Evolutionary conservation across 2,113 vertebrate species (phyloP), one percentile per base, ranked within the genome.

Genomic region (Catharus fuscescens): DNA sequence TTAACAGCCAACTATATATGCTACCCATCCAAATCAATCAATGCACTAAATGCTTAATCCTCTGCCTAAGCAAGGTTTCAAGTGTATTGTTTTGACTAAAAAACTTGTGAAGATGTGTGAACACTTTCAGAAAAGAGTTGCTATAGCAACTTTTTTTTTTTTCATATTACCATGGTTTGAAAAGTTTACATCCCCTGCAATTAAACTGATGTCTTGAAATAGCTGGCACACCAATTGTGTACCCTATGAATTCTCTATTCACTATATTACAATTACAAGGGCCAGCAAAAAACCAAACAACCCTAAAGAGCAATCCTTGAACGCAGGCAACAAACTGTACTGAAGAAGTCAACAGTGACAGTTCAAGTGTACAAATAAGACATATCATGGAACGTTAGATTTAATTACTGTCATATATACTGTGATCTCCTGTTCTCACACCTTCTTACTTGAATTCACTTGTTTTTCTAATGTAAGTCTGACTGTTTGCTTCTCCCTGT

Each of bases 91-190:
- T 92, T 83, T 83, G 60, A 88, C 52, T 78, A 74, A 93, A 87
- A 78, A 38, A 18, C 76, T 77, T 62, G 28, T 57, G 23, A 96
- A 92, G 50, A 86, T 19, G 20, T 18, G 76, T 53, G 24, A 79
- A 88, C 10, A 34, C 54, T 93, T 71, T 80, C 47, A 38, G 73
- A 50, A 66, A 3, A 45, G 53, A 85, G 92, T 94, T 95, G 92
- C 96, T 92, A 94, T 78, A 88, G 86, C 71, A 95, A 95, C 82
- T 74, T 85, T 50, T 53, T 45, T 45, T n/a, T 61, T 85, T 79
- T 53, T 71, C 28, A 54, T 19, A 93, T 67, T 66, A 47, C 32
- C 79, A 50, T 34, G 66, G 54, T 73, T 94, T 82, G 62, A 93
- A 77, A 92, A 94, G 87, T 82, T 92, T 86, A 66, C 19, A 78